Evolutionary conservation across 2,888 invertebrate species (phyloP), one percentile per base, ranked within the genome.

Genomic region (Drosophila koepferae): DNA sequence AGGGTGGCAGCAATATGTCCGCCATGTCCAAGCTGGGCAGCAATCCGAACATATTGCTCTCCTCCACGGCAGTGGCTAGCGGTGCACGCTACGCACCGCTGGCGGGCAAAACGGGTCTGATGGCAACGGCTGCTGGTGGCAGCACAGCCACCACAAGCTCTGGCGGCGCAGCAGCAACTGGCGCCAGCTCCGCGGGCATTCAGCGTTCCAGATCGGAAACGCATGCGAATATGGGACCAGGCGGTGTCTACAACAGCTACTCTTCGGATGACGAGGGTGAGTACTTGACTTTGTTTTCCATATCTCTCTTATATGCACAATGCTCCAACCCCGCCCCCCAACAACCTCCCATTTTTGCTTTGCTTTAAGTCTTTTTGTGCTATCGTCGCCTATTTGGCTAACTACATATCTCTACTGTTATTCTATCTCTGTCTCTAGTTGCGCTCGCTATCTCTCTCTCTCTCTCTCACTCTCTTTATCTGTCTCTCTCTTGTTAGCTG

Each of bases 251-350:
- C 93, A 97, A 96, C 93, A 97, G 96, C 91, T 97, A 97, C 92
- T 97, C 97, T 86, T 97, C 97, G 70, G 97, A 97, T 90, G 97
- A 97, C 93, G 97, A 97, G 96, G 97, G 97, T 97, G 95, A 94
- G 95, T 94, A 46, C 40, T 48, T 18, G 51, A 60, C 51, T 66
- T 49, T 49, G 28, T 20, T 56, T 55, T 43, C 54, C 16, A 40
- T 62, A 44, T 48, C 10, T 49, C 10, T 55, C 34, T 28, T 28
- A 48, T 54, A 60, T 40, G 36, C 67, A 72, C 59, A 58, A 53
- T 74, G 67, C 71, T 82, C 55, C 55, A 41, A 44, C 34, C 44
- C 43, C 20, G n/a, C 20, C 59, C 59, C 65, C 68, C 72, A 68
- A 71, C 64, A 16, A 55, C 41, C 40, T 2, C 40, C 55, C 55